Evolutionary conservation across 2,113 vertebrate species (phyloP).

Genomic region (Donacobius atricapilla): DNA sequence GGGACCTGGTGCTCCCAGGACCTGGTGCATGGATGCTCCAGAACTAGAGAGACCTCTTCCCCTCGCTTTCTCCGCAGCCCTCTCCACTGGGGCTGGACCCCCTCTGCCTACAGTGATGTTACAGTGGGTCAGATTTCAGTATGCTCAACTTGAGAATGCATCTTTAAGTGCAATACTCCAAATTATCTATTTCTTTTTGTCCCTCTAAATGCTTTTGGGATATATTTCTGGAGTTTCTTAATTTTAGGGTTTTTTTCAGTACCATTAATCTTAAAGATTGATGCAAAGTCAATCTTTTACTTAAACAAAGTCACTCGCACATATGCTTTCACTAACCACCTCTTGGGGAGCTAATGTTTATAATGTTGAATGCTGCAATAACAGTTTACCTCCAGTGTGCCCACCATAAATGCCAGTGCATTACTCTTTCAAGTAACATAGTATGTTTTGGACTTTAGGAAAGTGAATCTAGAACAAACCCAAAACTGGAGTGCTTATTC

Average conservation of each 20-base stretch:
- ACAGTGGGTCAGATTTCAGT: background rate
- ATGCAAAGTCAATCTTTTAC: background rate
- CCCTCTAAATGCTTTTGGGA: background rate
- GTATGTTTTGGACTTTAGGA: background rate
- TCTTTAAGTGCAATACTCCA: background rate
- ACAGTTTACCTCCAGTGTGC: background rate
- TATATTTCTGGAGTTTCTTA: background rate
- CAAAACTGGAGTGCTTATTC: background rate
- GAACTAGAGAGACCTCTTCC: background rate
- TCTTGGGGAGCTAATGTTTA: background rate
- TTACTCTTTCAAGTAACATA: background rate
- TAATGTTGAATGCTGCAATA: background rate
- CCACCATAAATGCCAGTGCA: background rate
- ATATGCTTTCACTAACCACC: background rate
- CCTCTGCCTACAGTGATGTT: background rate
- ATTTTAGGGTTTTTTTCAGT: background rate
- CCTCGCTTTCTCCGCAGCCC: background rate
- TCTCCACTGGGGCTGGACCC: background rate
- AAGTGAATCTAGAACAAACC: background rate
- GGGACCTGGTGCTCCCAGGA: background rate
- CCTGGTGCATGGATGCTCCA: fast-evolving
- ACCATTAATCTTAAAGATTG: background rate
- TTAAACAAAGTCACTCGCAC: background rate
- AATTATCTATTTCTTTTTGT: background rate
- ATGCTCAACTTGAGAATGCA: background rate